phyloP scores from a whole-genome alignment of 2,797 vertebrate genomes.

The Lepus oiostolus region DNA sequence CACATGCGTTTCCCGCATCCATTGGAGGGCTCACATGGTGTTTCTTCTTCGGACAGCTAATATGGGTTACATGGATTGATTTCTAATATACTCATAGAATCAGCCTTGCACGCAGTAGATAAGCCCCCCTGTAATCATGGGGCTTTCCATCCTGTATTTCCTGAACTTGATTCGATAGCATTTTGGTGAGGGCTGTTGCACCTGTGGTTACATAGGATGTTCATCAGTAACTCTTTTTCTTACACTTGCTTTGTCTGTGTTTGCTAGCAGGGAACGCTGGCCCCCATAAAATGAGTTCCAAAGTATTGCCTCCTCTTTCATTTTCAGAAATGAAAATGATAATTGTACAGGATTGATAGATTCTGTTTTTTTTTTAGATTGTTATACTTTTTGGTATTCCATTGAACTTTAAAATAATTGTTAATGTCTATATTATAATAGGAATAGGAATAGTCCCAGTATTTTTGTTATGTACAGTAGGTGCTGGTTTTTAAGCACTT shows the following conservation, averaged over 20 bases:
- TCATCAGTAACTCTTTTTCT: neutral
- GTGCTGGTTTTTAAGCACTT: constrained; percentile 18
- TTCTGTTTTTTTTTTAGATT: neutral
- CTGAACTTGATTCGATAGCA: constrained; percentile 35
- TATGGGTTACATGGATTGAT: neutral
- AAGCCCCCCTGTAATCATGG: neutral
- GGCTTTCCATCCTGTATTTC: constrained; percentile 42
- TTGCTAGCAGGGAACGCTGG: neutral
- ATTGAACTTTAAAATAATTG: constrained; percentile 38
- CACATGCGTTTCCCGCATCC: neutral
- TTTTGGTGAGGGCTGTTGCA: neutral
- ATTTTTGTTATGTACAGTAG: neutral
- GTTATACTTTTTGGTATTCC: neutral
- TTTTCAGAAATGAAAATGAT: constrained; percentile 2
- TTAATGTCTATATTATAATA: neutral
- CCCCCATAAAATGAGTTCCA: neutral
- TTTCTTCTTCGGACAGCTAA: constrained; percentile 34
- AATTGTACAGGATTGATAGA: neutral
- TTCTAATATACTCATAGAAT: neutral
- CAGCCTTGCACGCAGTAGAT: neutral
- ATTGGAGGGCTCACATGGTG: neutral
- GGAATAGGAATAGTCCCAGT: neutral
- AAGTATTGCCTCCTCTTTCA: neutral
- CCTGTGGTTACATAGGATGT: neutral
- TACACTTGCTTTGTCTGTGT: neutral